Evolutionary conservation across 2,797 vertebrate genomes (phyloP).

Genomic region (Eupleurogrammus muticus): DNA sequence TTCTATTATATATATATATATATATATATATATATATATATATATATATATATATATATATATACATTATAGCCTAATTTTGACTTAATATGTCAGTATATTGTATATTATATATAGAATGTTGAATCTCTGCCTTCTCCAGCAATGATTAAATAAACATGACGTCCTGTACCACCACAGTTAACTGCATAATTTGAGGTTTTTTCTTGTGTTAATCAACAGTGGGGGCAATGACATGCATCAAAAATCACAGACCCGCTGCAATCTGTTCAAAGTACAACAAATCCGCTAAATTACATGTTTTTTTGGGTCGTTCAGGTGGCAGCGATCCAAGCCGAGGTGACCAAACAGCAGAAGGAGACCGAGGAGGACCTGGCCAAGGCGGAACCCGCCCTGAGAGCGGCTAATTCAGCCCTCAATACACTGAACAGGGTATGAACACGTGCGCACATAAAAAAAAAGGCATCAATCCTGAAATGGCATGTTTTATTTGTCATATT

Average conservation of each 20-base stretch:
- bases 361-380: slow-evolving; percentile 85
- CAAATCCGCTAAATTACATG: background rate
- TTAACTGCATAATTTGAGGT: background rate
- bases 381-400: slow-evolving; percentile 81
- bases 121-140: too few species aligned
- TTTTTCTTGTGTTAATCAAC: background rate
- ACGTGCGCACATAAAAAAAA: slow-evolving; percentile 1
- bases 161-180: background rate
- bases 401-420: slow-evolving; percentile 82
- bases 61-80: too few species aligned
- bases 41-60: too few species aligned
- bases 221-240: background rate
- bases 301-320: slow-evolving; percentile 65
- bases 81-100: too few species aligned
- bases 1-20: too few species aligned
- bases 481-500: background rate
- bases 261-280: background rate
- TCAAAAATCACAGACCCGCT: slow-evolving; percentile 2
- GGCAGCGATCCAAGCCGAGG: slow-evolving; percentile 82
- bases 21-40: too few species aligned
- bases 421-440: slow-evolving; percentile 82
- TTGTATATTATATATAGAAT: too few species aligned
- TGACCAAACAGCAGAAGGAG: slow-evolving; percentile 84
- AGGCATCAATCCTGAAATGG: background rate
- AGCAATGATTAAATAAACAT: background rate